phyloP scores from a whole-genome alignment of 2,888 invertebrate species.

The Silvanus unidentatus region DNA sequence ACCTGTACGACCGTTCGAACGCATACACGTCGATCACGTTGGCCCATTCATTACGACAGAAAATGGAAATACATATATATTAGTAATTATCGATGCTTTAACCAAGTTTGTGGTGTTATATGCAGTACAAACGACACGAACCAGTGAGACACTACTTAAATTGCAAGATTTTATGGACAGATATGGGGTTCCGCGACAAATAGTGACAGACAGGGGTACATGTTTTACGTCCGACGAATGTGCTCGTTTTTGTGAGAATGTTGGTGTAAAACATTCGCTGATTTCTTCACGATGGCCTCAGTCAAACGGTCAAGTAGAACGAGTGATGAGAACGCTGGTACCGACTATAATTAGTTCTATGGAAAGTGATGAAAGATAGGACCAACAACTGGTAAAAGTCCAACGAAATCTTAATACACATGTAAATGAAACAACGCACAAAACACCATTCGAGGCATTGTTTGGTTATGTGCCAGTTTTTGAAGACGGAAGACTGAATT shows the following conservation, averaged over 20 bases:
- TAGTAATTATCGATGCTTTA: conserved; percentile 15
- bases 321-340: conserved; percentile 3
- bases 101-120: conserved; percentile 16
- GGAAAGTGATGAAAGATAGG: conserved; percentile 4
- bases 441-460: conserved; percentile 3
- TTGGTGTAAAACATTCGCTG: conserved; percentile 6
- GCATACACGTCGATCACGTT: conserved; percentile 18
- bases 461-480: background rate
- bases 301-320: conserved; percentile 6
- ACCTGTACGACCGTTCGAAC: conserved; percentile 15
- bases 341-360: background rate
- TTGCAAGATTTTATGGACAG: conserved; percentile 17
- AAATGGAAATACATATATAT: conserved; percentile 11
- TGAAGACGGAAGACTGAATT: background rate
- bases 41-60: conserved; percentile 17
- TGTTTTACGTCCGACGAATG: conserved; percentile 8
- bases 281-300: conserved; percentile 4
- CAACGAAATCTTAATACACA: conserved; percentile 1
- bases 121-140: conserved; percentile 10
- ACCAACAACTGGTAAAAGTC: background rate
- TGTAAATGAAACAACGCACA: background rate
- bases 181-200: conserved; percentile 18
- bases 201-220: conserved; percentile 21
- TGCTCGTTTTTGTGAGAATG: conserved; percentile 11
- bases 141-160: conserved; percentile 10